Percentiles rank a stretch among this genome's conserved stretches.
Conservation (phyloP, 2,113 vertebrate genomes). For the Solea solea region DNA sequence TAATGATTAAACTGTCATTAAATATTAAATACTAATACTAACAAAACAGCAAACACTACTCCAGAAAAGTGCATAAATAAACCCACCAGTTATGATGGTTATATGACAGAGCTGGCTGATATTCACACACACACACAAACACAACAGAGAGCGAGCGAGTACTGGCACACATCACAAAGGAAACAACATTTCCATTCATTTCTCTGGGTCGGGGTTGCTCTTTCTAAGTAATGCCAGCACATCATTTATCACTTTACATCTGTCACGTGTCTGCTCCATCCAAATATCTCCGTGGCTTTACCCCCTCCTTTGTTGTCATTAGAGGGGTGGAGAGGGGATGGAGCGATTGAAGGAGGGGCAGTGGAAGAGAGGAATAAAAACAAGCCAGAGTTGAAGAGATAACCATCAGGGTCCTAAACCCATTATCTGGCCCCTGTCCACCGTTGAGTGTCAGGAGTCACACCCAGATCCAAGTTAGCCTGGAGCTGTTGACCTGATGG, state of each 20-base stretch:
- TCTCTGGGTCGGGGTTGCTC: slow-evolving; percentile 50
- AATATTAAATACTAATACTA: neutral
- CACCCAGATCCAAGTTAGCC: slow-evolving; percentile 80
- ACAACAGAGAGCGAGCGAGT: slow-evolving; percentile 45
- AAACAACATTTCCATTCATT: slow-evolving; percentile 61
- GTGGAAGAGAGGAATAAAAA: slow-evolving; percentile 75
- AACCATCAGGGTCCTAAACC: slow-evolving; percentile 83
- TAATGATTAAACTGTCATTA: neutral
- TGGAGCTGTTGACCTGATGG: slow-evolving; percentile 78
- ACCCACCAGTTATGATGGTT: slow-evolving; percentile 43
- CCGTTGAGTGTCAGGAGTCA: slow-evolving; percentile 80
- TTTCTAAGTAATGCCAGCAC: slow-evolving; percentile 45
- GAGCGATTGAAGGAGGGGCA: slow-evolving; percentile 35
- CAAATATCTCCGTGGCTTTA: slow-evolving; percentile 69
- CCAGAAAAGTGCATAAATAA: slow-evolving; percentile 42
- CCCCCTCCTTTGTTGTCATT: slow-evolving; percentile 76
- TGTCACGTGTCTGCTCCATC: slow-evolving; percentile 62
- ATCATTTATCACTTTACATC: slow-evolving; percentile 62
- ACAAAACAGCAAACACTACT: too few species aligned
- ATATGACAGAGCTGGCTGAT: slow-evolving; percentile 40
- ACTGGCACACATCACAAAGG: slow-evolving; percentile 63
- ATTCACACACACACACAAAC: slow-evolving; percentile 47
- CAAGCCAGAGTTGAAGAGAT: slow-evolving; percentile 80
- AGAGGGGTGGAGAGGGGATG: slow-evolving; percentile 31
- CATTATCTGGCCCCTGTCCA: slow-evolving; percentile 79